Conservation (phyloP, 2,113 vertebrate genomes). For the Sarotherodon lohbergeri region DNA sequence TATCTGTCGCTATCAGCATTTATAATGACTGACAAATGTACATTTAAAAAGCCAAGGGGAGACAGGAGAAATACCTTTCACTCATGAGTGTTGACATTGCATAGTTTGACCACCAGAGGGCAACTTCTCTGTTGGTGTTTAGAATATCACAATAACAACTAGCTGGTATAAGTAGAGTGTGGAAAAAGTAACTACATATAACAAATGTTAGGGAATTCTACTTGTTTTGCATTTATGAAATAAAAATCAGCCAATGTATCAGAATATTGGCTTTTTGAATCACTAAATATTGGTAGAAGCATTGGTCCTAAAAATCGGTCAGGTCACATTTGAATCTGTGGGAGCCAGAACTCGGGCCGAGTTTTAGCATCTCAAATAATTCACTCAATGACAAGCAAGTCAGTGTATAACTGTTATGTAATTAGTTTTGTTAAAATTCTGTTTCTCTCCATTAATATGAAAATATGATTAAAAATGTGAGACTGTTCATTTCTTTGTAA, state of each 20-base stretch:
- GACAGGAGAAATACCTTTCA: too few species aligned
- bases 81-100: too few species aligned
- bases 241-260: neutral
- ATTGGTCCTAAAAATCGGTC: neutral
- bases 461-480: neutral
- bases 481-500: neutral
- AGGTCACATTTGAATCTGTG: neutral
- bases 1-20: too few species aligned
- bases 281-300: neutral
- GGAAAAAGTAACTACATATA: neutral
- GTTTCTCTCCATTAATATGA: neutral
- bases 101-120: neutral
- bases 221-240: neutral
- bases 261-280: neutral
- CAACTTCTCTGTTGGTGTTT: neutral
- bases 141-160: neutral
- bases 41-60: too few species aligned
- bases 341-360: neutral
- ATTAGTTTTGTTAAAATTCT: neutral
- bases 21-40: too few species aligned
- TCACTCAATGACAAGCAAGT: neutral
- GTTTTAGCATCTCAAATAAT: neutral
- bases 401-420: neutral
- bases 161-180: neutral
- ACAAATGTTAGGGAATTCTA: neutral